phyloP scores from a whole-genome alignment of 1,140 invertebrate genomes.

The Apis cerana region DNA sequence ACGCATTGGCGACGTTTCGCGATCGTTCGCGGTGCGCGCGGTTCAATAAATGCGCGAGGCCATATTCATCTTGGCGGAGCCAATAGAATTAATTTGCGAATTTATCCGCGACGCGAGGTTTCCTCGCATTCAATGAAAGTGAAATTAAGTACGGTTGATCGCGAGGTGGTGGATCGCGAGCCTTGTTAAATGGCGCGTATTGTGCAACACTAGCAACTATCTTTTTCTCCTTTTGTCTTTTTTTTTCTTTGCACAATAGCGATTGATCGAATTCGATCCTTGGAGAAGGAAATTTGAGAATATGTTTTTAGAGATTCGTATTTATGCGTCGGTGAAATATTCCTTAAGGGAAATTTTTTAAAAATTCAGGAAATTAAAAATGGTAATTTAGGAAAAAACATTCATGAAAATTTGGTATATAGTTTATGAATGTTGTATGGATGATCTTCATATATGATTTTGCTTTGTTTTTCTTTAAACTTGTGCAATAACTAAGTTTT shows the following conservation, averaged over 20 bases:
- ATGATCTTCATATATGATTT: too few relatives aligned
- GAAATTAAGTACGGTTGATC: slow-evolving; percentile 42
- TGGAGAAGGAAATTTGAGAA: too few relatives aligned
- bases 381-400: too few relatives aligned
- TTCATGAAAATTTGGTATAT: too few relatives aligned
- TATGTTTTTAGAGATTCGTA: too few relatives aligned
- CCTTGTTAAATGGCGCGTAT: slow-evolving; percentile 11
- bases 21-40: slow-evolving; percentile 16
- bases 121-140: slow-evolving; percentile 47
- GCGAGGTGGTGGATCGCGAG: slow-evolving; percentile 1
- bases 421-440: too few relatives aligned
- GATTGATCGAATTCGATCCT: too few relatives aligned
- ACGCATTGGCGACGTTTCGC: background rate
- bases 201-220: background rate
- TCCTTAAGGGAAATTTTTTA: too few relatives aligned
- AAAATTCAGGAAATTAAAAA: too few relatives aligned
- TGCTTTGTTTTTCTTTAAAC: too few relatives aligned
- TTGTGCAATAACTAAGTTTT: too few relatives aligned
- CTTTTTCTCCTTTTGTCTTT: background rate
- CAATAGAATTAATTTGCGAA: slow-evolving; percentile 50
- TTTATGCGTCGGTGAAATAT: too few relatives aligned
- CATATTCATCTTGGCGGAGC: slow-evolving; percentile 36
- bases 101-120: slow-evolving; percentile 44
- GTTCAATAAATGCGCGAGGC: slow-evolving; percentile 44
- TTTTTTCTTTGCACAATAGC: background rate